Evolutionary conservation across 1,140 invertebrate species (phyloP), one percentile per base, ranked within the genome.

Genomic region (Leptinotarsa texana): DNA sequence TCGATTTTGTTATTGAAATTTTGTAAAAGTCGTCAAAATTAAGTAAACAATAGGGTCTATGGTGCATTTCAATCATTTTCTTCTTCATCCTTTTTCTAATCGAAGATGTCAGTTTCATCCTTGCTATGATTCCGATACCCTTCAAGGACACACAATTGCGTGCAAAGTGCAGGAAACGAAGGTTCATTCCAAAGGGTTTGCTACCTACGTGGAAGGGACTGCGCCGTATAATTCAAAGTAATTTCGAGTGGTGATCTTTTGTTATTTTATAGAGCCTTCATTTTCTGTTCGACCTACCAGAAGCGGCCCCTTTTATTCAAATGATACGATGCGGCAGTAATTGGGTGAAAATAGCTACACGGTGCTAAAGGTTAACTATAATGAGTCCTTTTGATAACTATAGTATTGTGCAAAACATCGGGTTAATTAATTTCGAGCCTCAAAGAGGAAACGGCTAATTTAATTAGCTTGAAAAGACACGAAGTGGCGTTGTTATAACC

Each of bases 311-410:
- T 57, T 57, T 13, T 57, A 57, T 57, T 57, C 51, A 57, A 57
- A 57, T 57, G 51, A 57, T 18, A 18, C 51, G 51, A 57, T 17
- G 51, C 51, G 51, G 51, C n/a, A 57, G 51, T 57, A 57, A 57
- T 57, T 57, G 51, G 51, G 51, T 57, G 51, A 57, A 57, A 57
- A 57, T n/a, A 57, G 51, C 51, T 13, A 5, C 51, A 57, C 51
- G 51, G 17, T 57, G 51, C 51, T 57, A 57, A 57, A 57, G 51
- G 51, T 57, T 57, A 57, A 57, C 51, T 57, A 57, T 57, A 57
- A 57, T 57, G 51, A 57, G 51, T 57, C 51, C n/a, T 4, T 57
- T 57, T 57, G 51, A 57, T 57, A 57, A 57, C 51, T 18, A 8
- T 15, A 17, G n/a, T 57, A 17, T 15, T 57, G 51, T 57, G 51